Base-by-base conservation (phyloP, 2,797 vertebrate genomes). In the Aratinga solstitialis region DNA sequence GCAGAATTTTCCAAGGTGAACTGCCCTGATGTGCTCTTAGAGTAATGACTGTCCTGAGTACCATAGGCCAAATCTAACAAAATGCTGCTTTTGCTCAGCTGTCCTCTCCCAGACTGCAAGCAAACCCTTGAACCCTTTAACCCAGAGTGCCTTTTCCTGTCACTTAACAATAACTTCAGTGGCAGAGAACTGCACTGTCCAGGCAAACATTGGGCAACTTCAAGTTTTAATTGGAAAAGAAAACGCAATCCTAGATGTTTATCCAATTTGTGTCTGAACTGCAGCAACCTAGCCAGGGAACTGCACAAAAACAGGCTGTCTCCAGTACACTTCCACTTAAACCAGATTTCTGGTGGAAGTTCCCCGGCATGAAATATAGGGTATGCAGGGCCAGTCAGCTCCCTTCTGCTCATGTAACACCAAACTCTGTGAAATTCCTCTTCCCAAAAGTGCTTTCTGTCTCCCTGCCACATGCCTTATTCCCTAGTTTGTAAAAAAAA, bases 41-140 rank as follows among this genome's bases (percentile, higher is more conserved):
- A 93, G 68, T 62, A 94, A 85, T 0, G 11, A 86, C 51, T 42
- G 38, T 47, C 77, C 89, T 95, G 80, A 61, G 56, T 72, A 76
- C 74, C 95, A 89, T 21, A 68, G 91, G 83, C 76, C 92, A 96
- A 95, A 95, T 85, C 93, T 90, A 96, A 96, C 59, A 84, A 93
- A 93, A 90, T 27, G 32, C 54, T 76, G 69, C 92, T 95, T 92
- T 91, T 92, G 73, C 78, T 95, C 83, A 93, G 75, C 75, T 80
- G n/a, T 53, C 36, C n/a, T 86, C 62, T 78, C 34, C 58, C 50
- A 79, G 40, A 30, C 24, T 56, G 54, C 1, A 2, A 91, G 66
- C 17, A 71, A 42, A 54, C n/a, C 36, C 74, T 68, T 29, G 23
- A 66, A 43, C 20, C 19, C 26, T 74, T 54, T 36, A 50, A 67